Base-by-base conservation (phyloP, 1,140 invertebrate species). In the Mya arenaria region DNA sequence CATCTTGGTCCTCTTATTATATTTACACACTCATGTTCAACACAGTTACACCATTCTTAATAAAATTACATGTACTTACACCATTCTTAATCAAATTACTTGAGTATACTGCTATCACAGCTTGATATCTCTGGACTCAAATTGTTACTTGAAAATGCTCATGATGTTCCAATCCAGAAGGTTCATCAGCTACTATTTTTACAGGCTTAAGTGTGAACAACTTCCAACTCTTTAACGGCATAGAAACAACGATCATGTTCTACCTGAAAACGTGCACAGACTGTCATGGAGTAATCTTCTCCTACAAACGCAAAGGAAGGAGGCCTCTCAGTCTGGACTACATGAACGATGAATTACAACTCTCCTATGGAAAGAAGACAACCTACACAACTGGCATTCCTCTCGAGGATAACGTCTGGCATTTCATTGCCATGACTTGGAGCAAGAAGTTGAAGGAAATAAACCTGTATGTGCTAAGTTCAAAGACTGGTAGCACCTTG, bases 271-370 rank as follows among this genome's bases (percentile, higher is more conserved):
- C 77, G 0, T 80, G 77, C 28, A 69, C 65, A 1, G 66, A 37
- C 19, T 80, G 77, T 28, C 77, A 80, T 34, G 77, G 77, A n/a
- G 66, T 80, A 0, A 62, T 80, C 30, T 62, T 80, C 25, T 80
- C 77, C 13, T 80, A 80, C 77, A 60, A 32, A 39, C 5, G 56
- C 15, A 30, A 28, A 36, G 3, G 6, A 28, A 30, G 34, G 23
- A 37, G 8, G 37, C 52, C 77, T n/a, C 71, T 80, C 41, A 68
- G 62, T 60, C 44, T 80, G 19, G 77, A 80, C 19, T 80, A 69
- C 41, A 80, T 60, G 62, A 30, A 36, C 25, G 66, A 37, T 39
- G 66, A 25, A 28, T 25, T 80, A 28, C 25, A 44, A 25, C 19
- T 80, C 15, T 68, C 62, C 32, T 60, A 39, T 32, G 77, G 77